These are phyloP conservation scores for Drosophila diplacantha DNA, from an alignment of 2,888 invertebrate genomes.

Conservation along the genomic window DNA sequence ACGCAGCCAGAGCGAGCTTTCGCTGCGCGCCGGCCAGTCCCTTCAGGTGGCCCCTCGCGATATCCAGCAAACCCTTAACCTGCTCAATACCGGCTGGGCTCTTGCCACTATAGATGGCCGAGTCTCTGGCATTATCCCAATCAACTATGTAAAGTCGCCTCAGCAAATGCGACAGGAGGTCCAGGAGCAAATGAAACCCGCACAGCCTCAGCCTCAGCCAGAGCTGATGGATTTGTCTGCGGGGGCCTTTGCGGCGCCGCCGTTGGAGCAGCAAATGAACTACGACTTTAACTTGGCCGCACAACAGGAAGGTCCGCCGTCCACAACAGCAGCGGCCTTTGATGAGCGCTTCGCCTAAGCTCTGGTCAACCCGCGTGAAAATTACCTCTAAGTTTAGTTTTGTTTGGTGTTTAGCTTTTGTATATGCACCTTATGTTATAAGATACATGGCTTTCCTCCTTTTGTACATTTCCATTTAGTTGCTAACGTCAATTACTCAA, in stretches of 20 bases:
- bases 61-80: constrained; percentile 83
- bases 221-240: constrained; percentile 66
- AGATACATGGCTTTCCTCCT: constrained; percentile 16
- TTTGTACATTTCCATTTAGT: constrained; percentile 44
- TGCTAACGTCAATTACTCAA: constrained; percentile 29
- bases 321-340: constrained; percentile 42
- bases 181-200: constrained; percentile 22
- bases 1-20: constrained; percentile 85
- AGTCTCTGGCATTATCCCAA: constrained; percentile 82
- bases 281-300: constrained; percentile 54
- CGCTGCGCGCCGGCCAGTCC: constrained; percentile 86
- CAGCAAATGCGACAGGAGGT: constrained; percentile 69
- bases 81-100: constrained; percentile 85
- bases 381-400: constrained; percentile 37
- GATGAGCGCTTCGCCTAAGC: constrained; percentile 52
- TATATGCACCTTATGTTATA: constrained; percentile 26
- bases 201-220: constrained; percentile 55
- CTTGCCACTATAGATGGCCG: constrained; percentile 81
- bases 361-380: background rate
- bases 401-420: constrained; percentile 13
- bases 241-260: constrained; percentile 64
- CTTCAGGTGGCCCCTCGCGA: constrained; percentile 90
- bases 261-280: constrained; percentile 60
- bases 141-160: constrained; percentile 79
- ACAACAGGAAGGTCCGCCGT: constrained; percentile 63